These are phyloP conservation scores for Ephestia elutella DNA, from an alignment of 1,140 invertebrate species.

Conservation along the genomic window DNA sequence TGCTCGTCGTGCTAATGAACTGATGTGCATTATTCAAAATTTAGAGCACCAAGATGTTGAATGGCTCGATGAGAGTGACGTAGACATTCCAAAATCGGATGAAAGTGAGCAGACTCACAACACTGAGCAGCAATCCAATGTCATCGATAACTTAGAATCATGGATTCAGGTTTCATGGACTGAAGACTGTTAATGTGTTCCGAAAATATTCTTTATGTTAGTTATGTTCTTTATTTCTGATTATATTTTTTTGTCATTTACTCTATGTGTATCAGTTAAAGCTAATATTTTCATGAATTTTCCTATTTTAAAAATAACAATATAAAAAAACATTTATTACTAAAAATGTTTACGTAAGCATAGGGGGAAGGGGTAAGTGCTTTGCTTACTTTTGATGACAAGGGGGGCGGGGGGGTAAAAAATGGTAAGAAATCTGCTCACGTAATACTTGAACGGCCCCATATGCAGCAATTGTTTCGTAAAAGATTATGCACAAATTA, in stretches of 20 bases:
- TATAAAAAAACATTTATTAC: too few relatives aligned
- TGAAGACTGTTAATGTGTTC: slow-evolving; percentile 35
- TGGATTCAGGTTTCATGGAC: slow-evolving; percentile 37
- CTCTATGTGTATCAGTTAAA: slow-evolving; percentile 26
- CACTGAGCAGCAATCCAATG: slow-evolving; percentile 30
- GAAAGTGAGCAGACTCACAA: slow-evolving; percentile 32
- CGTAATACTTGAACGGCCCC: too few relatives aligned
- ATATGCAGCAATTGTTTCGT: too few relatives aligned
- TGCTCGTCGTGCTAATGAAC: slow-evolving; percentile 33
- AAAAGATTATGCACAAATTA: too few relatives aligned
- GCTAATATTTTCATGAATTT: slow-evolving; percentile 18
- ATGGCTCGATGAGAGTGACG: slow-evolving; percentile 32
- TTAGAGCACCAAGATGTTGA: slow-evolving; percentile 35
- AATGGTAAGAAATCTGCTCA: too few relatives aligned
- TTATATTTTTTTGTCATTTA: too few relatives aligned
- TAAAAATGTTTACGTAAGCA: too few relatives aligned
- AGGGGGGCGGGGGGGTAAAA: too few relatives aligned
- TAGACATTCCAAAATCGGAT: slow-evolving; percentile 29
- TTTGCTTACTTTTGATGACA: too few relatives aligned
- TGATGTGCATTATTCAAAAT: slow-evolving; percentile 40
- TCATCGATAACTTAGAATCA: slow-evolving; percentile 38
- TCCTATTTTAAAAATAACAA: slow-evolving; percentile 4
- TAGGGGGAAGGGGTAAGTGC: too few relatives aligned
- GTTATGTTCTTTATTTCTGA: too few relatives aligned
- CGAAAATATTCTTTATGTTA: too few relatives aligned